Base-by-base conservation (phyloP, 2,113 vertebrate species). In the Potamarius usumacintae region DNA sequence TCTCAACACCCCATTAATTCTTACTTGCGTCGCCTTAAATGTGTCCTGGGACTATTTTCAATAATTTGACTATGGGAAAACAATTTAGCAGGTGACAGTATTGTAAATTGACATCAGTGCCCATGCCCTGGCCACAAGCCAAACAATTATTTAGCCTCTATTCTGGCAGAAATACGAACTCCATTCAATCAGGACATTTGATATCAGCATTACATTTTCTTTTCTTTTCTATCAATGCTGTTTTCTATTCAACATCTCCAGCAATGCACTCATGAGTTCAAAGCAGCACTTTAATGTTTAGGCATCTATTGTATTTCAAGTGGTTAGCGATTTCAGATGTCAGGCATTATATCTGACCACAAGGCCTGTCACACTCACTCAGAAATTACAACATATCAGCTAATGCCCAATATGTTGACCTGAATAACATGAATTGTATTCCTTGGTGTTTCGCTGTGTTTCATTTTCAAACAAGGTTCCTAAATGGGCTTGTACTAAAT, bases 1-100 rank as follows among this genome's bases (percentile, higher is more conserved):
- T 42, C 81, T 82, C 50, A 82, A 84, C 86, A 89, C 82, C 25
- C 65, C 78, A 87, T 85, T 84, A 89, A 87, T 89, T 81, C 30
- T 52, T 53, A 85, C 71, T 85, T 55, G 69, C 76, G 65, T 60
- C 50, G 76, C 83, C 79, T 84, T 89, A 71, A 85, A 60, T 77
- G 18, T 27, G 17, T 58, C 62, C 25, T 53, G 27, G 82, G n/a
- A 63, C 34, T 71, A 72, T 71, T 62, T 74, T 65, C 17, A 67
- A 20, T 77, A 22, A 74, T 11, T 48, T 77, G 30, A 76, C 34
- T 69, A 65, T 87, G 57, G 20, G 78, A n/a, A 25, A 80, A 82
- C 11, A 20, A 82, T 69, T 57, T 63, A 60, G 62, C 63, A 78
- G 62, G 58, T 86, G 82, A 82, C 30, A 77, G 52, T 57, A 15